Base-by-base conservation (phyloP, 2,888 invertebrate genomes). In the Hecatera dysodea region DNA sequence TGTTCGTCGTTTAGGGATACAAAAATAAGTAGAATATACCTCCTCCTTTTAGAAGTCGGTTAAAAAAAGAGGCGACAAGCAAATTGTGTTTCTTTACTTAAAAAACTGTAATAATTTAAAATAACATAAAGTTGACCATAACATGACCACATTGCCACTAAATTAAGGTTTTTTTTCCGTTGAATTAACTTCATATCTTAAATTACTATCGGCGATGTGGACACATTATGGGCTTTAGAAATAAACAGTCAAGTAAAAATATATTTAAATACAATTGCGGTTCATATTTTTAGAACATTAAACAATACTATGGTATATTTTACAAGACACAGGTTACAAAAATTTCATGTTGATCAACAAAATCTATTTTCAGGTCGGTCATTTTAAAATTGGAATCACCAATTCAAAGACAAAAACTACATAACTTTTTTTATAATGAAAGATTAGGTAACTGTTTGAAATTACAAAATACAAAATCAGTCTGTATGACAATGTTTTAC, bases 31-130 rank as follows among this genome's bases (percentile, higher is more conserved):
- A 6, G 12, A 48, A 27, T 7, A 19, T 11, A 48, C 67, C 72
- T 50, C 22, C 63, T 64, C 9, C 50, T 33, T 42, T 19, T 1
- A 36, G 67, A 60, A 60, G 48, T 67, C 33, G 48, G 48, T 74
- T 42, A 67, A 74, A 73, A n/a, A 73, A 65, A 65, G 44, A 65
- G 50, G 22, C 73, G 67, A 66, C 53, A 74, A 67, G 59, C 48
- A 33, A 67, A 67, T 66, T 12, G 55, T 74, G n/a, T 67, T 66
- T 60, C 27, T 74, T 48, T 74, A 73, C 48, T 65, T n/a, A n/a
- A 29, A 52, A 67, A 57, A 50, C 22, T 42, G 62, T 19, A 64
- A 64, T 72, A 44, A 64, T 50, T 56, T 27, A 56, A 72, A 42
- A 50, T 27, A 73, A 57, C 73, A 73, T 11, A 17, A 3, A 33